Percentiles rank a stretch among this genome's conserved stretches.
Evolutionary conservation across 2,888 invertebrate species (phyloP).

Genomic region (Drosophila ochracea): DNA sequence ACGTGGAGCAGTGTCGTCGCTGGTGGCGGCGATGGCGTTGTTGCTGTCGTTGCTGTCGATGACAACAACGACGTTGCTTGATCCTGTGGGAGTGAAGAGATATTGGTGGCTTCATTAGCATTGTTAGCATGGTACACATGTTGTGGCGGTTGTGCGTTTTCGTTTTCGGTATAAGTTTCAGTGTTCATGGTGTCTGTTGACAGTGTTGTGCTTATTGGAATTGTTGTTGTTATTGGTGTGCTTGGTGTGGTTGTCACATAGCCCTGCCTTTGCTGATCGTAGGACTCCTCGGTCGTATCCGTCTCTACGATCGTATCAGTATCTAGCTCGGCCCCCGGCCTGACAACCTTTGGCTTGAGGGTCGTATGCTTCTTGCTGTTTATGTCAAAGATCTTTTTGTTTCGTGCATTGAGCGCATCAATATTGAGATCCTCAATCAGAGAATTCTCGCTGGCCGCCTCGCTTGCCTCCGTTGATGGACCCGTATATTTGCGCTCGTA

Average conservation of each 20-base stretch:
- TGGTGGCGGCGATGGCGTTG: conserved; percentile 76
- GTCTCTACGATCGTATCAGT: conserved; percentile 43
- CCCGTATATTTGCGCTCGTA: conserved; percentile 84
- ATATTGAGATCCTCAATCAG: conserved; percentile 85
- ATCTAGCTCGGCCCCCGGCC: conserved; percentile 48
- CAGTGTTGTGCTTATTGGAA: conserved; percentile 47
- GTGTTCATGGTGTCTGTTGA: conserved; percentile 57
- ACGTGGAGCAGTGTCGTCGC: conserved; percentile 86
- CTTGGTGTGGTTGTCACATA: conserved; percentile 79
- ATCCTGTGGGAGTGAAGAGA: conserved; percentile 81
- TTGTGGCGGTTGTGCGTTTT: conserved; percentile 60
- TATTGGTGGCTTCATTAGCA: conserved; percentile 80
- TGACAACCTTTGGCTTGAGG: conserved; percentile 76
- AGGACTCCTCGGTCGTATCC: conserved; percentile 40
- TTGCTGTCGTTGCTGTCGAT: conserved; percentile 16
- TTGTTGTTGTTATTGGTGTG: conserved; percentile 54
- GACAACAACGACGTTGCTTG: conserved; percentile 13
- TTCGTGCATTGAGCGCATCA: conserved; percentile 86
- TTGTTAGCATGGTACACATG: conserved; percentile 28
- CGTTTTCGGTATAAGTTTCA: conserved; percentile 37
- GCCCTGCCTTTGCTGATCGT: conserved; percentile 64
- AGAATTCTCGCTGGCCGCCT: conserved; percentile 76
- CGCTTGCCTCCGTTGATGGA: conserved; percentile 73
- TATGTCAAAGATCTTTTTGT: conserved; percentile 86
- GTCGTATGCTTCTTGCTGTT: conserved; percentile 85